These are phyloP conservation scores for Tethya wilhelma DNA, from an alignment of 37 sponge, comb jelly and placozoan genomes.

Conservation along the genomic window DNA sequence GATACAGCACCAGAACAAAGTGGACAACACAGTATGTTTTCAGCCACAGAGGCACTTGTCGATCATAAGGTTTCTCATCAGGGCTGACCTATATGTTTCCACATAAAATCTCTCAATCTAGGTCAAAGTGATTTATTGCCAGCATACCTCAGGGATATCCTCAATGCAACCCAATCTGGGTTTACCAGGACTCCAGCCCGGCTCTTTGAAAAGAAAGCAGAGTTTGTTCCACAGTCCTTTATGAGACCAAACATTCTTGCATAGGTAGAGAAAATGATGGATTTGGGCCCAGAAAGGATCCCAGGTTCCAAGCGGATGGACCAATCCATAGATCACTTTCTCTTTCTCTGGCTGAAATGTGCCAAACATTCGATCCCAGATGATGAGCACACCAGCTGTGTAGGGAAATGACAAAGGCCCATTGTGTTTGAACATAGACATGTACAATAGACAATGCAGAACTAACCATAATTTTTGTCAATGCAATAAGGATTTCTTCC, in stretches of 20 bases:
- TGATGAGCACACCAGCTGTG: conserved; percentile 90
- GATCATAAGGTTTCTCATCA: conserved; percentile 48
- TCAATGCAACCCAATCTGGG: conserved; percentile 69
- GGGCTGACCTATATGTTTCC: conserved; percentile 14
- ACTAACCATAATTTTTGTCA: conserved; percentile 93
- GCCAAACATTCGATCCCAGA: conserved; percentile 95
- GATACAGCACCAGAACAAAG: conserved; percentile 46
- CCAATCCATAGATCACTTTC: conserved; percentile 86
- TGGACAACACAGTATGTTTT: conserved; percentile 66
- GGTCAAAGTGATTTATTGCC: neutral
- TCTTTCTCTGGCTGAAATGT: conserved; percentile 88
- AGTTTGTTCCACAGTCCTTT: conserved; percentile 69
- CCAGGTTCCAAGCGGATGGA: conserved; percentile 76
- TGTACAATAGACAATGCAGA: no score
- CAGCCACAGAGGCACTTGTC: conserved; percentile 52
- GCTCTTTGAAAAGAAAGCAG: conserved; percentile 80
- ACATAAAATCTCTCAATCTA: neutral
- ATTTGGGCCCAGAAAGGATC: conserved; percentile 84
- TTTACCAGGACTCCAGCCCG: conserved; percentile 92
- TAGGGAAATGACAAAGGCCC: no score
- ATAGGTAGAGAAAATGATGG: conserved; percentile 65
- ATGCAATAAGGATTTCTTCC: conserved; percentile 94
- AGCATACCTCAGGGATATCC: conserved; percentile 30
- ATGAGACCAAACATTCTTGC: conserved; percentile 38
- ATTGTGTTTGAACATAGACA: no score